Evolutionary conservation across 35 echinoderm and acorn worm species (phyloP), one percentile per base, ranked within the genome.

Genomic region (Lytechinus variegatus): DNA sequence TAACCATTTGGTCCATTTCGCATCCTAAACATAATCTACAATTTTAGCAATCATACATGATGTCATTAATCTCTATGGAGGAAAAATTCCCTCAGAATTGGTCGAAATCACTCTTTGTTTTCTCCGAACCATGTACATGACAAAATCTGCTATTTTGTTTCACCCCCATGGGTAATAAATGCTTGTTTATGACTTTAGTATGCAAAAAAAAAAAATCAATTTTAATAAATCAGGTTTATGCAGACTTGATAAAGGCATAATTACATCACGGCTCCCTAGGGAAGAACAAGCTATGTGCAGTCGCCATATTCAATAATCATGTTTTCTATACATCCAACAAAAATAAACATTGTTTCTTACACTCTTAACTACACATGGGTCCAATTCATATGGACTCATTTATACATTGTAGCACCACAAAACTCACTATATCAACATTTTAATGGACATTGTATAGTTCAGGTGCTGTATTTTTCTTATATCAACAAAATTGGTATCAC

Each of bases 391-490:
- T 79, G 13, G n/a, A 79, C 66, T 24, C 66, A 79, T 79, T 24
- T 79, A 24, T 79, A 44, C 33, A 44, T 44, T 44, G 33, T 44
- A 79, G 66, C 66, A 79, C 66, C 66, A 79, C 66, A 79, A 79
- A 16, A 79, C 66, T 79, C 21, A 79, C 66, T 24, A 79, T 79
- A 79, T 79, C 66, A 79, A 79, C 66, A 79, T 79, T 79, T 79
- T 19, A 79, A 79, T 19, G 16, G 16, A 79, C 66, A 79, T n/a
- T 79, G 66, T 24, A n/a, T 16, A 79, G 66, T 79, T 79, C 66
- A 79, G 66, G 66, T 79, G 66, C 66, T 79, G n/a, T 79, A 79
- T 79, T 79, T 44, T 79, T 79, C 66, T 79, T 79, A 79, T 79
- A 79, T 79, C 66, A 79, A 79, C n/a, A 24, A 24, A 79, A 19